A percentile compares a stretch with the other conserved stretches of the same genome.
phyloP scores from a whole-genome alignment of 2,888 invertebrate genomes.

The Tetragonisca angustula region DNA sequence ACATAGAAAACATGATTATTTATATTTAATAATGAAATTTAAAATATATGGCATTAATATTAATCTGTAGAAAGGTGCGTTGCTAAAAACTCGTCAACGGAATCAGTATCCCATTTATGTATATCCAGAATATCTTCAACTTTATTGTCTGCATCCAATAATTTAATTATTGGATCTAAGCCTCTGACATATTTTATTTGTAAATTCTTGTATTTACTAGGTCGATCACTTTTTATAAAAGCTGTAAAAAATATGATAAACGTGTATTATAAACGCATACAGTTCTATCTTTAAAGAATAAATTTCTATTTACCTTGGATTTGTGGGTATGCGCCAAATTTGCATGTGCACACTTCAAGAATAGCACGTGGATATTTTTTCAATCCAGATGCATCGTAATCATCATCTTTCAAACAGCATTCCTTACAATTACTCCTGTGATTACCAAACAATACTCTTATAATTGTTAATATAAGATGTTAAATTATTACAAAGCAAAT shows the following conservation, averaged over 20 bases:
- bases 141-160: constrained; percentile 93
- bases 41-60: constrained; percentile 18
- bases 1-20: constrained; percentile 29
- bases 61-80: constrained; percentile 88
- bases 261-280: background rate
- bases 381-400: constrained; percentile 85
- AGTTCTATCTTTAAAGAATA: background rate
- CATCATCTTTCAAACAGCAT: constrained; percentile 91
- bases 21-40: constrained; percentile 24
- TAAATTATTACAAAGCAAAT: background rate
- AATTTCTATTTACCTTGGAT: constrained; percentile 89
- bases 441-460: constrained; percentile 21
- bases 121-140: constrained; percentile 96
- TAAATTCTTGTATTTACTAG: constrained; percentile 95
- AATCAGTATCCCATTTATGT: constrained; percentile 99
- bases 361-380: constrained; percentile 96
- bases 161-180: constrained; percentile 96
- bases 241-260: constrained; percentile 85
- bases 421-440: constrained; percentile 86
- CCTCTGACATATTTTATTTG: constrained; percentile 97
- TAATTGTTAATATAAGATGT: background rate
- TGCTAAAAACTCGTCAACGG: constrained; percentile 97
- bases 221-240: constrained; percentile 97
- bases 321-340: constrained; percentile 99
- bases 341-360: constrained; percentile 98